Evolutionary conservation across 1,140 invertebrate genomes (phyloP), one percentile per base, ranked within the genome.

Genomic region (Ips nitidus): DNA sequence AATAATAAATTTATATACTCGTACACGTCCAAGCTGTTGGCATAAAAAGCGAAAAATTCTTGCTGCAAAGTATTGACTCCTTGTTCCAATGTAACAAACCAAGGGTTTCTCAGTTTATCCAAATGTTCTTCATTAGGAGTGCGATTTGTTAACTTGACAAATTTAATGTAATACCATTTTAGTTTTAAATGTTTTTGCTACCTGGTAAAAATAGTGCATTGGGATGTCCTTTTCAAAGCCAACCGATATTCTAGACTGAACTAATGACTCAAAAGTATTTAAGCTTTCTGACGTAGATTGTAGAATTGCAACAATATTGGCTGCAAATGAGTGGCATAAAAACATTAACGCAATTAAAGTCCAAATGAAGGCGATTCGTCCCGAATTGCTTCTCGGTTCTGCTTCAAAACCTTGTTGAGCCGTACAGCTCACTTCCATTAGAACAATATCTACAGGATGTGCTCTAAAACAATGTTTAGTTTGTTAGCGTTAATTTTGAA

Each of bases 41-140:
- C 84, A 71, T 88, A 85, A 66, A 89, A 88, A 2, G 86, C 88
- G 61, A 88, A 88, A 36, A 87, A 76, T 66, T 86, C 86, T 67
- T 84, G 80, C 74, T 80, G 79, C 36, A 89, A 78, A 68, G 77
- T 79, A 53, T 80, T 75, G 1, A 89, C 81, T 0, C 87, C 88
- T 66, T 88, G 83, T 65, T 84, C 79, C 52, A 87, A 75, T 3
- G 69, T 66, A 75, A 87, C 82, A 78, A 87, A 89, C 42, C 78
- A 80, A 4, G 82, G 76, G 45, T 41, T 85, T 79, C 75, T 86
- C 5, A 59, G 45, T 47, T 53, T 90, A 85, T 2, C 82, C 82
- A 41, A 1, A 2, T 55, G 7, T 22, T 22, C n/a, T 47, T 47
- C 5, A 5, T 47, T 47, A 5, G n/a, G 5, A 47, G 5, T 47